These are phyloP conservation scores for Doryteuthis pealeii DNA, from an alignment of 1,140 invertebrate species.

Conservation along the genomic window DNA sequence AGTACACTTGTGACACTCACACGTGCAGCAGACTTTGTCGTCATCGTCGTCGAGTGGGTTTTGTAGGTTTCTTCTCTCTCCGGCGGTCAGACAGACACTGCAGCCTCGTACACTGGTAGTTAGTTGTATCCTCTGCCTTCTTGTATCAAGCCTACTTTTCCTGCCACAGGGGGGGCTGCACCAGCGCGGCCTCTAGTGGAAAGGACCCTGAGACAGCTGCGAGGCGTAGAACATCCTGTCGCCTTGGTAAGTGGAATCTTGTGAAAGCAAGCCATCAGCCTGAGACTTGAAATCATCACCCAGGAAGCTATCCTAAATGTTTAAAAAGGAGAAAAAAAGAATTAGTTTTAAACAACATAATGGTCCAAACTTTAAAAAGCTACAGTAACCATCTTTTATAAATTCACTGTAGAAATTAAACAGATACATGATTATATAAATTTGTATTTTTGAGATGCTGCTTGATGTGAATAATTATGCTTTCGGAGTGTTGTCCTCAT, in stretches of 20 bases:
- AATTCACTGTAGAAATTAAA: too few relatives aligned
- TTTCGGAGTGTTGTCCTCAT: too few relatives aligned
- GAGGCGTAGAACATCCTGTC: conserved; percentile 71
- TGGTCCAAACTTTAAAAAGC: too few relatives aligned
- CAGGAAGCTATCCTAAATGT: conserved; percentile 77
- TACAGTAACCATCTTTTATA: too few relatives aligned
- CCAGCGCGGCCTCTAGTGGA: conserved; percentile 42
- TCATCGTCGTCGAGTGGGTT: conserved; percentile 10
- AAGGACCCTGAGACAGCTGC: conserved; percentile 63
- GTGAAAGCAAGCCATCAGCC: conserved; percentile 89
- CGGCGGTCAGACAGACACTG: conserved; percentile 14
- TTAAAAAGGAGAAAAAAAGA: conserved; percentile 11
- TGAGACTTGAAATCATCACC: conserved; percentile 89
- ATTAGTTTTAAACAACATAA: not conserved
- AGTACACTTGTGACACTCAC: conserved; percentile 5
- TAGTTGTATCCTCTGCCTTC: conserved; percentile 3
- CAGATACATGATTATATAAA: too few relatives aligned
- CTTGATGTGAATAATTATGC: too few relatives aligned
- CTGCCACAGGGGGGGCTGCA: conserved; percentile 15
- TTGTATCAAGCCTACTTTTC: conserved; percentile 12
- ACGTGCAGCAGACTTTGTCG: not conserved
- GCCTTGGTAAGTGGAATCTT: conserved; percentile 91
- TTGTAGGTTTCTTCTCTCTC: not conserved
- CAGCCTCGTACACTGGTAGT: conserved; percentile 9
- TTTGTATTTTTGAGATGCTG: too few relatives aligned